Evolutionary conservation across 2,113 vertebrate genomes (phyloP).

Genomic region (Gadus macrocephalus): DNA sequence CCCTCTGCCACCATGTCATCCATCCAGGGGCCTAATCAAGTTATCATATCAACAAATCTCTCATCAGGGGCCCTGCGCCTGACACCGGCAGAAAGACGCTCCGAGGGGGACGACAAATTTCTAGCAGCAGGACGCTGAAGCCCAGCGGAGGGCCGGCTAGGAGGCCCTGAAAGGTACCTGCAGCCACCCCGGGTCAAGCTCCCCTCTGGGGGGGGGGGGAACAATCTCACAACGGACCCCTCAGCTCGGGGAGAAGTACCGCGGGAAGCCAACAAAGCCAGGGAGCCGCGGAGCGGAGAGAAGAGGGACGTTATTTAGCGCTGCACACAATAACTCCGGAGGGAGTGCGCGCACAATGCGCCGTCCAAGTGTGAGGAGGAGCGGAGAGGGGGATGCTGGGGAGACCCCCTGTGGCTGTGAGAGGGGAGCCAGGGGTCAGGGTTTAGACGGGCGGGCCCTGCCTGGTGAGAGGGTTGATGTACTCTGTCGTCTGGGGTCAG

Average conservation of each 20-base stretch:
- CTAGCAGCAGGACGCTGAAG: constrained; percentile 78
- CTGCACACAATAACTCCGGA: constrained; percentile 44
- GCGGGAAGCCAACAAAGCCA: constrained; percentile 18
- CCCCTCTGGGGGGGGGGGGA: constrained; percentile 60
- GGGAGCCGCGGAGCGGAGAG: constrained; percentile 8
- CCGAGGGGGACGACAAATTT: constrained; percentile 83
- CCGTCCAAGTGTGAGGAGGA: constrained; percentile 44
- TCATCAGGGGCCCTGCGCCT: constrained; percentile 63
- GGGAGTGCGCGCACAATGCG: constrained; percentile 52
- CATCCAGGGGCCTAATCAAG: constrained; percentile 81
- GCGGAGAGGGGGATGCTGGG: constrained; percentile 33
- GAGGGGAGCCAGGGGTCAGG: constrained; percentile 59
- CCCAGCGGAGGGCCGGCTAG: constrained; percentile 56
- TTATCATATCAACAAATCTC: constrained; percentile 84
- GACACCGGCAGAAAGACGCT: constrained; percentile 75
- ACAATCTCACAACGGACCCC: constrained; percentile 48
- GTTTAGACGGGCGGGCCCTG: constrained; percentile 55
- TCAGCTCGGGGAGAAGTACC: constrained; percentile 12
- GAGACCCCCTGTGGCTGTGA: constrained; percentile 63
- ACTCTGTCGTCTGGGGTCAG: constrained; percentile 71
- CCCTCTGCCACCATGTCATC: constrained; percentile 67
- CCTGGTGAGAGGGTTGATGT: constrained; percentile 64
- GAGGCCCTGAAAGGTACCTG: constrained; percentile 76
- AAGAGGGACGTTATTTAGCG: constrained; percentile 53
- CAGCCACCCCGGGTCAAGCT: constrained; percentile 62